These are phyloP conservation scores for Epsilonema sp. DNA, from an alignment of 2,888 invertebrate species.

Conservation along the genomic window DNA sequence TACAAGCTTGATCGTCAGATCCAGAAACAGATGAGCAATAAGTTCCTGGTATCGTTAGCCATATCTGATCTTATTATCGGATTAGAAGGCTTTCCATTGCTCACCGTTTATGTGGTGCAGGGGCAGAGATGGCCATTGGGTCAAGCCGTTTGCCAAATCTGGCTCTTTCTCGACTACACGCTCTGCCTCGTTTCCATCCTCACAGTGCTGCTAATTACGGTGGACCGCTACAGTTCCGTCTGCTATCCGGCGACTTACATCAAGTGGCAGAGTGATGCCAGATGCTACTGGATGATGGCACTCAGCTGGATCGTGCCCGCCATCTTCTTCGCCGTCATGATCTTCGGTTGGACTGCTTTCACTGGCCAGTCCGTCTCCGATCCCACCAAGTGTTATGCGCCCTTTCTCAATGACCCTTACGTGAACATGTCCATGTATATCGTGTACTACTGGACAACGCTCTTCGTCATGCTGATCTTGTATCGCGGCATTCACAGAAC, in stretches of 20 bases:
- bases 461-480: conserved; percentile 26
- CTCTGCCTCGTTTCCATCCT: conserved; percentile 27
- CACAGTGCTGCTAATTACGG: conserved; percentile 25
- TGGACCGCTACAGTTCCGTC: conserved; percentile 22
- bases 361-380: no score
- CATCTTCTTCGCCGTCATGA: conserved; percentile 26
- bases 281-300: conserved; percentile 40
- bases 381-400: conserved; percentile 21
- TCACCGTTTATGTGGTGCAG: conserved; percentile 25
- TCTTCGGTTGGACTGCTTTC: conserved; percentile 25
- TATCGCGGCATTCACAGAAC: conserved; percentile 14
- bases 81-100: conserved; percentile 26
- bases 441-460: conserved; percentile 26
- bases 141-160: conserved; percentile 14
- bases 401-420: conserved; percentile 25
- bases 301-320: conserved; percentile 25
- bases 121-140: conserved; percentile 11
- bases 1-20: conserved; percentile 23
- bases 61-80: conserved; percentile 27
- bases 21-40: conserved; percentile 26
- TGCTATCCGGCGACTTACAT: conserved; percentile 26
- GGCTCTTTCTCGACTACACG: conserved; percentile 28
- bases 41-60: conserved; percentile 26
- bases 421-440: conserved; percentile 29
- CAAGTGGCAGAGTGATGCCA: conserved; percentile 45